These are phyloP conservation scores for Mimas tiliae DNA, from an alignment of 2,888 invertebrate genomes.

Conservation along the genomic window DNA sequence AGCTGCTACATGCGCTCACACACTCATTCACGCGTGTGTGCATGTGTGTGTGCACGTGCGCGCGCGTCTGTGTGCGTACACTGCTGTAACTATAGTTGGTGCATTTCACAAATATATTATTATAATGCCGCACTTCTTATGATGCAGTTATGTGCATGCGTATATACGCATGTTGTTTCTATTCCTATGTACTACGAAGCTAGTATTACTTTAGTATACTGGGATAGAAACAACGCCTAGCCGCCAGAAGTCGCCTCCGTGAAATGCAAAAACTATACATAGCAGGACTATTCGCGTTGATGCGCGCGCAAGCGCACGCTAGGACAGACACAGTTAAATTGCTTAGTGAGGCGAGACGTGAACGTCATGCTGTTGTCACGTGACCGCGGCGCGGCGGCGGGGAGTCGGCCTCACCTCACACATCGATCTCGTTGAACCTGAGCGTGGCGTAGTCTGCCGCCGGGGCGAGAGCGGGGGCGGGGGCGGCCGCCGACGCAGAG, in stretches of 20 bases:
- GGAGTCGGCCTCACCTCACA: conserved; percentile 71
- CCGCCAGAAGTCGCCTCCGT: neutral
- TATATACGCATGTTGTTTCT: too few species aligned
- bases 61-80: conserved; percentile 1
- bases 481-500: neutral
- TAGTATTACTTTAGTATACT: neutral
- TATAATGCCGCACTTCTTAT: neutral
- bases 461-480: neutral
- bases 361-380: neutral
- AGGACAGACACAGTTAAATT: conserved; percentile 10
- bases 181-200: neutral
- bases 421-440: conserved; percentile 82
- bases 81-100: neutral
- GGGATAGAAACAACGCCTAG: neutral
- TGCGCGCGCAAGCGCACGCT: neutral
- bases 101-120: neutral
- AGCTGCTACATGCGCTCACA: conserved; percentile 59
- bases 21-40: conserved; percentile 9
- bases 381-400: neutral
- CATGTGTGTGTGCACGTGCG: conserved; percentile 5
- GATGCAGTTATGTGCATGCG: too few species aligned
- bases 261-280: neutral
- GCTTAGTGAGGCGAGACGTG: conserved; percentile 3
- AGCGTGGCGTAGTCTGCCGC: conserved; percentile 78
- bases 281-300: too few species aligned